Percentiles rank a stretch among this genome's conserved stretches.
Evolutionary conservation across 2,888 invertebrate species (phyloP).

Genomic region (Aspidiotus destructor): DNA sequence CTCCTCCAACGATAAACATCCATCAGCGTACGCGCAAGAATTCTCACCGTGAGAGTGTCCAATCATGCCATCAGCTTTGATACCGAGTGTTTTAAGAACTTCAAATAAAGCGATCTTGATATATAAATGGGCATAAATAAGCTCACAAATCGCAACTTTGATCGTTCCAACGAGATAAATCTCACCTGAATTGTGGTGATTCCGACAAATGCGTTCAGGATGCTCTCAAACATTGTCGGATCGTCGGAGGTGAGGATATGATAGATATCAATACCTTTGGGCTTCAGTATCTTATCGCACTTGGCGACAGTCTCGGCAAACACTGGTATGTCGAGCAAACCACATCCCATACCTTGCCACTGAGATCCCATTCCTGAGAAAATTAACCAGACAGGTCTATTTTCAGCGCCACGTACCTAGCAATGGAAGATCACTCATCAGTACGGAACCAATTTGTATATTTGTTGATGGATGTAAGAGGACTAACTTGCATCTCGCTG

Average conservation of each 20-base stretch:
- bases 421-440: not conserved
- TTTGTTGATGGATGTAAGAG: too few species aligned
- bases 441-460: too few species aligned
- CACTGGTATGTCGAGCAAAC: slow-evolving; percentile 61
- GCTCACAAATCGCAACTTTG: not conserved
- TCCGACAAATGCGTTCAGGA: slow-evolving; percentile 61
- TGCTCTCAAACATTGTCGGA: slow-evolving; percentile 55
- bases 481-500: slow-evolving; percentile 8
- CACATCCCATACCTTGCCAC: slow-evolving; percentile 73
- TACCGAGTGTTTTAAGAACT: slow-evolving; percentile 50
- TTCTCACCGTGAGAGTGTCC: slow-evolving; percentile 59
- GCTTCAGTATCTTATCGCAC: slow-evolving; percentile 53
- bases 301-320: slow-evolving; percentile 63
- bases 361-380: slow-evolving; percentile 70
- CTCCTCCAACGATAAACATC: slow-evolving; percentile 52
- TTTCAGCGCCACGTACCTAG: slow-evolving; percentile 18
- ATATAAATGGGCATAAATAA: not conserved
- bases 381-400: slow-evolving; percentile 54
- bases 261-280: slow-evolving; percentile 55
- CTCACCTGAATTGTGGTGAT: slow-evolving; percentile 57
- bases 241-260: slow-evolving; percentile 53
- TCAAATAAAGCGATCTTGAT: slow-evolving; percentile 54
- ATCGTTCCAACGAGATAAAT: not conserved
- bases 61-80: slow-evolving; percentile 63
- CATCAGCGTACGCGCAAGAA: slow-evolving; percentile 56